Base-by-base conservation (phyloP, 2,113 vertebrate species). In the Pithys albifrons region DNA sequence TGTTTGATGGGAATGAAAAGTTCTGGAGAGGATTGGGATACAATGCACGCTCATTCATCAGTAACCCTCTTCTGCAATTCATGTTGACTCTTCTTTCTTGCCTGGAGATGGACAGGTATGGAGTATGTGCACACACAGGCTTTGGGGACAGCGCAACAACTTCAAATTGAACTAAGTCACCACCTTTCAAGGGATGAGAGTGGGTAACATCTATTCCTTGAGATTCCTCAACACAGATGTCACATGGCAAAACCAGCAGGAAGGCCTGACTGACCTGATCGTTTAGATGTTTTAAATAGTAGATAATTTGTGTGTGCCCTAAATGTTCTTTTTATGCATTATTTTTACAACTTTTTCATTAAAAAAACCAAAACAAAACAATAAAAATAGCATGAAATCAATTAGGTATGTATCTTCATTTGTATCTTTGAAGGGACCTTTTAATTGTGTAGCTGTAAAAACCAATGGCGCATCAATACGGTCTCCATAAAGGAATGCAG, bases 21-120 rank as follows among this genome's bases (percentile, higher is more conserved):
- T 64, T 71, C 79, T 88, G 72, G 67, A 74, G 85, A 71, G 67
- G 48, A 17, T 14, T 92, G 65, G 41, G 37, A 19, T 79, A 66
- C 66, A 88, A 89, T 76, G 77, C 66, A 83, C 17, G 22, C 65
- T 91, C 25, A 61, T 95, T 96, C 87, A 70, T 82, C 66, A 82
- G 70, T 48, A 82, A n/a, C 3, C 20, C 19, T 20, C 46, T 88
- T 88, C 67, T 91, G 59, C 28, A 83, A 64, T 91, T 85, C 72
- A 7, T 35, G 6, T 70, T 92, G 51, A 41, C 49, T 79, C 41
- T 66, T 66, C 43, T 72, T n/a, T 64, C 45, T 58, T 89, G 62
- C 46, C 35, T 90, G 55, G 80, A 84, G 85, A 54, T 66, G 45
- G 37, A 41, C 35, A 29, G 4, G 10, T 43, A 5, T 62, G 52